Conservation (phyloP, 2,113 vertebrate genomes). For the Diglossa brunneiventris region DNA sequence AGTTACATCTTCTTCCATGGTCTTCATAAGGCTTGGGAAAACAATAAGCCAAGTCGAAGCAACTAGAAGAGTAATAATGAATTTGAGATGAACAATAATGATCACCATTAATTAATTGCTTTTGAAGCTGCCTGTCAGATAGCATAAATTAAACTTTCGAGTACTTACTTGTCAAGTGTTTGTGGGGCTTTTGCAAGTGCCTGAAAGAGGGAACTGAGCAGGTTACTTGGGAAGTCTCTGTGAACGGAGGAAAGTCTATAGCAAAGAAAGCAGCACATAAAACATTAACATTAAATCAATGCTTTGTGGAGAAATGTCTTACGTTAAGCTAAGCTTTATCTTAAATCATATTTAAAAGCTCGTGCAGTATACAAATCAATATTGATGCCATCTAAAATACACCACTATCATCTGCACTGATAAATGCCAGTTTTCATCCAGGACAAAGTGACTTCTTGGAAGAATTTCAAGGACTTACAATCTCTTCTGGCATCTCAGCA, state of each 20-base stretch:
- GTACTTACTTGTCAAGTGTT: neutral
- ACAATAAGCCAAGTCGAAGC: neutral
- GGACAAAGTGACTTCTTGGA: conserved; percentile 66
- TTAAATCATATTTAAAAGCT: conserved; percentile 65
- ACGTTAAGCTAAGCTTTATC: conserved; percentile 50
- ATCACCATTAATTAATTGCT: neutral
- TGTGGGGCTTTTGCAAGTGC: neutral
- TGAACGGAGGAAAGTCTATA: neutral
- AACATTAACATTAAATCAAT: conserved; percentile 54
- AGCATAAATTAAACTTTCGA: neutral
- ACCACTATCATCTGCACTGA: conserved; percentile 43
- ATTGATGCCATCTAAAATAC: conserved; percentile 57
- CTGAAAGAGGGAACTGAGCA: neutral
- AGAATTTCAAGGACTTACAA: conserved; percentile 62
- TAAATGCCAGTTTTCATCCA: conserved; percentile 56
- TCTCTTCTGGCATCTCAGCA: conserved; percentile 58
- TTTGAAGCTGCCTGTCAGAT: neutral
- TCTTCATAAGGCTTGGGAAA: neutral
- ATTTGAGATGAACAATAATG: neutral
- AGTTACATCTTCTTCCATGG: neutral
- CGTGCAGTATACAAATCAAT: conserved; percentile 56
- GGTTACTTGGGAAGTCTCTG: neutral
- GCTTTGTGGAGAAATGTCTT: conserved; percentile 29
- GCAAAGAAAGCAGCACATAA: neutral
- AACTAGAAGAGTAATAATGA: neutral